These are phyloP conservation scores for Chunga burmeisteri DNA, from an alignment of 2,113 vertebrate species.

Conservation along the genomic window DNA sequence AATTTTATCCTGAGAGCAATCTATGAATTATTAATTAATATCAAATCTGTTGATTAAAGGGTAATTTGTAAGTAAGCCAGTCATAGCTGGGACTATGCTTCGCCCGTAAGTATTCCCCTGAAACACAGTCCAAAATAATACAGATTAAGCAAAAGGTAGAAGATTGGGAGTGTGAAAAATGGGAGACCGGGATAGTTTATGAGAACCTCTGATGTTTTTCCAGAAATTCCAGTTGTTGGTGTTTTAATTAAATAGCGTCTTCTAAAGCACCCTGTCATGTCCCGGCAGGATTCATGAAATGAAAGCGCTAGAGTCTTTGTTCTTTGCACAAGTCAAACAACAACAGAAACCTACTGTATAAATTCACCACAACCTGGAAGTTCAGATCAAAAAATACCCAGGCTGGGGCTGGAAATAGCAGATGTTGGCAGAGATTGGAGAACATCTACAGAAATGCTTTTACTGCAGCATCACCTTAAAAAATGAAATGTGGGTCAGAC, in stretches of 20 bases:
- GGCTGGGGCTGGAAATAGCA: not conserved
- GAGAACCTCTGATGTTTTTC: constrained; percentile 45
- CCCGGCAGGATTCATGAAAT: not conserved
- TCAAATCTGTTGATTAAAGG: constrained; percentile 78
- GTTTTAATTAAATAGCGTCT: constrained; percentile 25
- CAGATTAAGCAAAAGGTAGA: constrained; percentile 1
- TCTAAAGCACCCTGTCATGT: not conserved
- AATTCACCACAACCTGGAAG: not conserved
- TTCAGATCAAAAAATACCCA: not conserved
- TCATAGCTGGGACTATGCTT: constrained; percentile 29
- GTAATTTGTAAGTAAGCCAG: constrained; percentile 71
- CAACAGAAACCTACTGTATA: not conserved
- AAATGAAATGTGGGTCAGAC: not conserved
- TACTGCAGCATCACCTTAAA: not conserved
- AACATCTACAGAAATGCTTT: not conserved
- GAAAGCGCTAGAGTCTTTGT: not conserved
- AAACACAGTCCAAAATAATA: not conserved
- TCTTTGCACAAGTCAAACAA: not conserved
- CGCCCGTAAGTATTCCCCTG: constrained; percentile 28
- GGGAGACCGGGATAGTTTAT: not conserved
- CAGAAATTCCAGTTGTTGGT: constrained; percentile 35
- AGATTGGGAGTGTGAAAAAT: not conserved
- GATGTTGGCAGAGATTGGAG: not conserved
- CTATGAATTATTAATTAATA: constrained; percentile 81
- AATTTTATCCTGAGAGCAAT: constrained; percentile 69